These are phyloP conservation scores for Falcaria lacertinaria DNA, from an alignment of 2,888 invertebrate species.

Conservation along the genomic window DNA sequence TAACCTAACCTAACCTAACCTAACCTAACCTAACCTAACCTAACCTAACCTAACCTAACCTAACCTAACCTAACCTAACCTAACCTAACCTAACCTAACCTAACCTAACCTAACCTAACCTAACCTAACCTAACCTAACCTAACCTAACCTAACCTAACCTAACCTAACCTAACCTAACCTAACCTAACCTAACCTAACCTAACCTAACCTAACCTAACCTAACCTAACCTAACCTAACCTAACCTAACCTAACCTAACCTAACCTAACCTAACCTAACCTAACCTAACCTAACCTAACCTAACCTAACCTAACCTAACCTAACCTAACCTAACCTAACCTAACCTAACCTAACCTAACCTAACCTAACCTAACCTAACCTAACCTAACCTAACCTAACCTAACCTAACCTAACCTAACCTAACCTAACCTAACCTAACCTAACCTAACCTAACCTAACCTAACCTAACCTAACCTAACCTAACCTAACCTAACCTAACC, in stretches of 20 bases:
- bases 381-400: conserved; percentile 16
- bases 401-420: conserved; percentile 16
- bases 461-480: conserved; percentile 14
- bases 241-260: conserved; percentile 15
- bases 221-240: conserved; percentile 18
- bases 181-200: conserved; percentile 19
- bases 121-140: conserved; percentile 19
- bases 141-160: conserved; percentile 20
- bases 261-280: conserved; percentile 18
- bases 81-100: conserved; percentile 15
- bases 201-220: conserved; percentile 17
- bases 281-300: conserved; percentile 20
- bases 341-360: conserved; percentile 14
- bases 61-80: conserved; percentile 21
- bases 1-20: conserved; percentile 22
- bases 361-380: conserved; percentile 16
- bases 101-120: conserved; percentile 15
- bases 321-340: conserved; percentile 11
- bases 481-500: conserved; percentile 16
- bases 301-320: conserved; percentile 14
- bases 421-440: conserved; percentile 15
- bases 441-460: conserved; percentile 14
- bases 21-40: conserved; percentile 23
- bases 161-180: conserved; percentile 20
- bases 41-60: conserved; percentile 25